These are phyloP conservation scores for Barnardius zonarius DNA, from an alignment of 2,113 vertebrate genomes.

Conservation along the genomic window DNA sequence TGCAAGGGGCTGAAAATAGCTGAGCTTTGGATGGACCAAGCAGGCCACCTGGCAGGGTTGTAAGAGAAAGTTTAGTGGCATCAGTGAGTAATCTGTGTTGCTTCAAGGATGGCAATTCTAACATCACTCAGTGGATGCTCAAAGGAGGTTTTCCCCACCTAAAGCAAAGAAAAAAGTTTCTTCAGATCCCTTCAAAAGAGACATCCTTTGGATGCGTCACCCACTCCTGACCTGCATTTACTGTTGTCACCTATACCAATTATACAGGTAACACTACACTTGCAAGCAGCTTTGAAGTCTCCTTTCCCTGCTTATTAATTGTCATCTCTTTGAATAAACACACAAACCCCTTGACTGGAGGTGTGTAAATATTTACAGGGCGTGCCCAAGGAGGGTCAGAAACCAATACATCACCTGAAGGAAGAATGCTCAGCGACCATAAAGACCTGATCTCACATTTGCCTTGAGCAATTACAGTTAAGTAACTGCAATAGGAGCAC, in stretches of 20 bases:
- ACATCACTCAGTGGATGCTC: accelerated
- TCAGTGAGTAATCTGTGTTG: neutral
- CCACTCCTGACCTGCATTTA: neutral
- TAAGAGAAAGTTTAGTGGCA: neutral
- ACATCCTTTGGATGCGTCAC: neutral
- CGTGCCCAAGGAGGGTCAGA: conserved; percentile 22
- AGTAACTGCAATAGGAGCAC: conserved; percentile 32
- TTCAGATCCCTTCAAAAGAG: neutral
- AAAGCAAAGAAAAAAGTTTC: neutral
- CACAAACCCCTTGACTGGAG: neutral
- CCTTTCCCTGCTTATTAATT: neutral
- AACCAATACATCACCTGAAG: conserved; percentile 31
- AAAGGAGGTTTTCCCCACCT: neutral
- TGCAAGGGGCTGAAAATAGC: neutral
- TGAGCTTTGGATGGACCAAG: neutral
- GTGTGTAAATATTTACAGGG: conserved; percentile 33
- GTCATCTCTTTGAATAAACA: neutral
- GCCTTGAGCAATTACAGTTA: conserved; percentile 49
- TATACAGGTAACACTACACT: accelerated
- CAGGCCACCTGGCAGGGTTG: accelerated
- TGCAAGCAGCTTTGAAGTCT: neutral
- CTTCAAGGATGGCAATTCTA: neutral
- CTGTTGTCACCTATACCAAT: neutral
- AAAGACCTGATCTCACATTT: neutral
- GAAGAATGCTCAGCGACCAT: conserved; percentile 20